phyloP scores from a whole-genome alignment of 2,888 invertebrate genomes.

The Idaea biselata region DNA sequence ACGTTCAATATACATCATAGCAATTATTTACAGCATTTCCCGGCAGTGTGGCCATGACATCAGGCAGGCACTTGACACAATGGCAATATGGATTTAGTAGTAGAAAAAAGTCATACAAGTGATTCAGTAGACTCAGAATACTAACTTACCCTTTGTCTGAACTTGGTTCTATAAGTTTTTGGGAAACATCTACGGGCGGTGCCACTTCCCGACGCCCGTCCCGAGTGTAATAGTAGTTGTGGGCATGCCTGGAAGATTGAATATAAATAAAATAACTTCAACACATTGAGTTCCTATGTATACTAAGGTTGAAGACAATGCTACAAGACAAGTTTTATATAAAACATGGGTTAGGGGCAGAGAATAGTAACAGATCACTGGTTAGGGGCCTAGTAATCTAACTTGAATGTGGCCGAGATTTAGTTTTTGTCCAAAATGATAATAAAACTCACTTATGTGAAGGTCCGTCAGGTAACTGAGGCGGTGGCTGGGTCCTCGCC shows the following conservation, averaged over 20 bases:
- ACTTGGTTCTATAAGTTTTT: conserved; percentile 57
- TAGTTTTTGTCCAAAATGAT: not conserved
- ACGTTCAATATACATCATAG: too few relatives aligned
- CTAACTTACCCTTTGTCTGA: conserved; percentile 63
- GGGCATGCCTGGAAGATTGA: conserved; percentile 78
- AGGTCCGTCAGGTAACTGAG: conserved; percentile 90
- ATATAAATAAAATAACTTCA: not conserved
- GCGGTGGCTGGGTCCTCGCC: conserved; percentile 90
- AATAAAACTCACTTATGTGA: conserved; percentile 79
- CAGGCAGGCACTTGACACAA: too few relatives aligned
- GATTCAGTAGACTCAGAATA: not conserved
- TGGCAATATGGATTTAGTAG: not conserved
- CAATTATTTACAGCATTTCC: too few relatives aligned
- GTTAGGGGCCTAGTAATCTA: not conserved
- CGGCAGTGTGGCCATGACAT: too few relatives aligned
- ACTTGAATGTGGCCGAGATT: too few relatives aligned
- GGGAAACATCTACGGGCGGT: conserved; percentile 83
- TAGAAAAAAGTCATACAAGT: not conserved
- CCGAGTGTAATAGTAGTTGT: conserved; percentile 91
- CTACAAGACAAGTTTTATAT: too few relatives aligned
- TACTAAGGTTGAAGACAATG: too few relatives aligned
- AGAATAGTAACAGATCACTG: too few relatives aligned
- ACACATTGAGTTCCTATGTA: too few relatives aligned
- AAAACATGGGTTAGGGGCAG: not conserved
- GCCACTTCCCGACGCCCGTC: conserved; percentile 90